Evolutionary conservation across 2,797 vertebrate species (phyloP), one percentile per base, ranked within the genome.

Genomic region (Chanos chanos): DNA sequence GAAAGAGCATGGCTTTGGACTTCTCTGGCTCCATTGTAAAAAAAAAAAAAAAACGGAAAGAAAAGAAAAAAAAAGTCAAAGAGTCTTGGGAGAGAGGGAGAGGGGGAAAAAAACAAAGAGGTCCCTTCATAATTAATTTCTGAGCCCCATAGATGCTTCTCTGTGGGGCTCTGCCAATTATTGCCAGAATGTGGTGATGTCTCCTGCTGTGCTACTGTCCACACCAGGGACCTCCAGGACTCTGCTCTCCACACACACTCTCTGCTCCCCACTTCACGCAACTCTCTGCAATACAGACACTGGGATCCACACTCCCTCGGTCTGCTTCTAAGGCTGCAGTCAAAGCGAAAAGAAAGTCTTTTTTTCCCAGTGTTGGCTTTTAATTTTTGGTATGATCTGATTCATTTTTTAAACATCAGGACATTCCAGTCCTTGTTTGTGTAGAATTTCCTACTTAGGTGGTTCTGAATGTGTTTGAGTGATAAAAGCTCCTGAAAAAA

Each of bases 81-180:
- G 37, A 37, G 51, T 44, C 40, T 68, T 65, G 6, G 41, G 68
- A 55, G 45, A 45, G 25, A 25, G 44, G 40, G 30, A 28, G 7
- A 31, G 28, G 41, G 53, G 24, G 45, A 25, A 12, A 41, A 56
- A 31, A 64, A 70, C 57, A 64, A 64, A 53, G 59, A 31, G 41
- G 52, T 47, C 66, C 52, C 61, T 74, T 49, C 56, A 72, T 77
- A 68, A 77, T 73, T 68, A 48, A 72, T 75, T 61, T 63, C 50
- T 47, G 54, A 41, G 58, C 64, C 70, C 61, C 37, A 57, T 24
- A 56, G 72, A 49, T 68, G 45, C 55, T 60, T 41, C 76, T 59
- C 64, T 37, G 68, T 70, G 64, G 70, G 72, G 68, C 22, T 72
- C 61, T 43, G 56, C 67, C 72, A 77, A 75, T 77, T 69, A 77